These are phyloP conservation scores for Plebejus anna DNA, from an alignment of 2,888 invertebrate genomes.

Conservation along the genomic window DNA sequence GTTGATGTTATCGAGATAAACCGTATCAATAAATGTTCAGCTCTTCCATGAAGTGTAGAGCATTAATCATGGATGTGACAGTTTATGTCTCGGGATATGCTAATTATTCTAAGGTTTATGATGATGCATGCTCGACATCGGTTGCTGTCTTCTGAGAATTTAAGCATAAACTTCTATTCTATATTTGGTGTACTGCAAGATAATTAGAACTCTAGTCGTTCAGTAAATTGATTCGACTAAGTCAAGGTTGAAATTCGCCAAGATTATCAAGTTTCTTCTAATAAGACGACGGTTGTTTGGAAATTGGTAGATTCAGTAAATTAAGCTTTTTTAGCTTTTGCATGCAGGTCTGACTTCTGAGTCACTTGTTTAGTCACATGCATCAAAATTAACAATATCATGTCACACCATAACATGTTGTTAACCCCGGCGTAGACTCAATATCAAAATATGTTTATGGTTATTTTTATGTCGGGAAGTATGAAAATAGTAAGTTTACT, in stretches of 20 bases:
- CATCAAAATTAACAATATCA: background rate
- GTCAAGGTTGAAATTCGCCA: background rate
- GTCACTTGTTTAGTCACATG: background rate
- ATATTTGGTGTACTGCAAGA: background rate
- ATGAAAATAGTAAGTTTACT: slow-evolving; percentile 23
- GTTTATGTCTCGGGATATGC: background rate
- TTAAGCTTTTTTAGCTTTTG: background rate
- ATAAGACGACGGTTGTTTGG: too few species aligned
- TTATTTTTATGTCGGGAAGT: slow-evolving; percentile 21
- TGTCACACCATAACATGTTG: background rate
- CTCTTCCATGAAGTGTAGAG: background rate
- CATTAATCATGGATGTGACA: background rate
- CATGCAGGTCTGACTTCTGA: background rate
- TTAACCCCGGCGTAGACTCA: background rate
- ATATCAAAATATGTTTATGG: slow-evolving; percentile 8
- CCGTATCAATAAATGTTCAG: slow-evolving; percentile 12
- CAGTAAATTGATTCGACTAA: background rate
- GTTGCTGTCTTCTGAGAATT: background rate
- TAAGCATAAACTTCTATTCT: background rate
- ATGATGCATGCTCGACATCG: background rate
- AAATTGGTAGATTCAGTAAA: background rate
- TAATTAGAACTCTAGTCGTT: background rate
- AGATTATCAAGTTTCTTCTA: background rate
- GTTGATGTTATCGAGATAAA: background rate
- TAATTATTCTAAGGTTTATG: background rate